Conservation (phyloP, 2,797 vertebrate genomes). For the Hylomyscus alleni region DNA sequence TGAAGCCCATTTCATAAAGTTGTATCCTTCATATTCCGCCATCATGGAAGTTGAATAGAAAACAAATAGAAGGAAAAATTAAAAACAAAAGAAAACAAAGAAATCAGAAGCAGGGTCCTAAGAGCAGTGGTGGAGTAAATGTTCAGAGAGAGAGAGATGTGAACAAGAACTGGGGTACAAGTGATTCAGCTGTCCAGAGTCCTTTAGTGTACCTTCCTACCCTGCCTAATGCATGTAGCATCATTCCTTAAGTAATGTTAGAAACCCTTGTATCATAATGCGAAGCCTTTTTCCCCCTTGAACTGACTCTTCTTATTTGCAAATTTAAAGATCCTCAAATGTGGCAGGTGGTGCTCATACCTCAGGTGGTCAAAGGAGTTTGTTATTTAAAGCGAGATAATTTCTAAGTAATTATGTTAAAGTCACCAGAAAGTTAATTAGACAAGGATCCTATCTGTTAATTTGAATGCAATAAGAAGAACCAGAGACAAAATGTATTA, state of each 20-base stretch:
- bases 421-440: slow-evolving; percentile 9
- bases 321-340: slow-evolving; percentile 35
- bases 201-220: not conserved
- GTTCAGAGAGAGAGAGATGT: slow-evolving; percentile 20
- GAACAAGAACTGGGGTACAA: not conserved
- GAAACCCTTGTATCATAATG: not conserved
- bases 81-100: not conserved
- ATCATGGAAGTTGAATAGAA: not conserved
- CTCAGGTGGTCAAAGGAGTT: not conserved
- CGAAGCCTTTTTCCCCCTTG: not conserved
- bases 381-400: slow-evolving; percentile 52
- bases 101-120: not conserved
- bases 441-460: slow-evolving; percentile 26
- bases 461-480: slow-evolving; percentile 54
- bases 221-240: not conserved
- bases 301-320: not conserved
- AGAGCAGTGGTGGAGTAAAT: not conserved
- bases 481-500: not conserved
- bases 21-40: not conserved
- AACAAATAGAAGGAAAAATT: not conserved
- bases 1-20: not conserved
- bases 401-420: slow-evolving; percentile 58
- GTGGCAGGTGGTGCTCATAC: not conserved
- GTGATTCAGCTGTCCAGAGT: not conserved
- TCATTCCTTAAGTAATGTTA: not conserved